Evolutionary conservation across 2,888 invertebrate species (phyloP), one percentile per base, ranked within the genome.

Genomic region (Nemoura dubitans): DNA sequence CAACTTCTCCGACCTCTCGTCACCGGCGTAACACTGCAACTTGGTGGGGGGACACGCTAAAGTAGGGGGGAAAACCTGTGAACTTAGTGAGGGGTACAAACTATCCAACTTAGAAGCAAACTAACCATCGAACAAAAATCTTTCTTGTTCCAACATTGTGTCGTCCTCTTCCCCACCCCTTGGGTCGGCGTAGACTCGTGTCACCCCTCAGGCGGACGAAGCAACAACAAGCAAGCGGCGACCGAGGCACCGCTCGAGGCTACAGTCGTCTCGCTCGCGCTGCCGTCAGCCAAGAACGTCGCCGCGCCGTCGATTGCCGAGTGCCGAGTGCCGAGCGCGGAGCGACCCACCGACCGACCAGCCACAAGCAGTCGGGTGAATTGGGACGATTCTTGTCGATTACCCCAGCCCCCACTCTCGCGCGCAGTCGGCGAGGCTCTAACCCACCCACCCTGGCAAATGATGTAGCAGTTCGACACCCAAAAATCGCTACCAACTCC

Each of bases 121-220:
- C 84, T 84, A 84, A 59, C 84, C 84, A 59, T 84, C 76, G 43
- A 84, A 84, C 84, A 84, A 84, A 84, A 84, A 84, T 84, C 84
- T 76, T 26, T 59, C 84, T 84, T 84, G 84, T 84, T 84, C n/a
- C 28, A 36, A 29, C n/a, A 81, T 81, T 76, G 83, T 83, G 76
- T 84, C 84, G 28, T 27, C 59, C 59, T 76, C 28, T 76, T 76
- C 84, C 84, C 84, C 84, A 84, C 84, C 84, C 84, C 59, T 76
- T 2, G 10, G 16, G 59, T 43, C 76, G 81, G 14, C 81, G 81
- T 30, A 81, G n/a, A 3, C 59, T 59, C 59, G 59, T 59, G 59
- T 10, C 59, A 59, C 26, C 59, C 84, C 84, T 84, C 76, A 28
- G 84, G 84, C 84, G 30, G 36, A 59, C n/a, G 21, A 10, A 59